Conservation (phyloP, 2,888 invertebrate genomes). For the Bimastos eiseni region DNA sequence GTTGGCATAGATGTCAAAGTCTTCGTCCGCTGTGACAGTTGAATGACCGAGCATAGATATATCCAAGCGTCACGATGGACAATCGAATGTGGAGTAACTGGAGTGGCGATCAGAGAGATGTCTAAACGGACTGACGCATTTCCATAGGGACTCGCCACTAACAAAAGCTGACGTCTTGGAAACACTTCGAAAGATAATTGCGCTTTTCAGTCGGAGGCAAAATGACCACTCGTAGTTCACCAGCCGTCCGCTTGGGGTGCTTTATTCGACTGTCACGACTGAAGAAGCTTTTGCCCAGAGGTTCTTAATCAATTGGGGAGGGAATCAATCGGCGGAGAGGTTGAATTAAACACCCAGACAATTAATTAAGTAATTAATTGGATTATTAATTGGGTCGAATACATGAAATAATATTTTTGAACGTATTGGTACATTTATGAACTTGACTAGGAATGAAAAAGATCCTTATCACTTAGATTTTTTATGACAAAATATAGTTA, state of each 20-base stretch:
- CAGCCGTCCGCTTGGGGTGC: not conserved
- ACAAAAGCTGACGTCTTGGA: not conserved
- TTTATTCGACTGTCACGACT: not conserved
- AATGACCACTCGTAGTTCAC: not conserved
- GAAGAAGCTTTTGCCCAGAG: not conserved
- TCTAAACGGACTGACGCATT: not conserved
- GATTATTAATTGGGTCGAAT: not conserved
- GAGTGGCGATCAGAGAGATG: not conserved
- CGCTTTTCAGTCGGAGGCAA: not conserved
- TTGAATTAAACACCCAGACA: too few relatives aligned
- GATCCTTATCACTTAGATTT: too few relatives aligned
- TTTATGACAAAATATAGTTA: too few relatives aligned
- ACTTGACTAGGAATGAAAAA: not conserved
- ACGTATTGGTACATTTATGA: not conserved
- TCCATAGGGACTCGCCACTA: not conserved
- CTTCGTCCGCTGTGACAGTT: not conserved
- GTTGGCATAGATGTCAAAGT: not conserved
- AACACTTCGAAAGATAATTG: not conserved
- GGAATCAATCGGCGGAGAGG: not conserved
- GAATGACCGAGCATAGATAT: not conserved
- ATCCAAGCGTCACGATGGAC: not conserved
- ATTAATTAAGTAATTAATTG: not conserved
- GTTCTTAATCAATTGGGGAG: not conserved
- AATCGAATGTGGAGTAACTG: not conserved
- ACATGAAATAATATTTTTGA: not conserved